Conservation (phyloP, 2,113 vertebrate genomes). For the Alligator sinensis region DNA sequence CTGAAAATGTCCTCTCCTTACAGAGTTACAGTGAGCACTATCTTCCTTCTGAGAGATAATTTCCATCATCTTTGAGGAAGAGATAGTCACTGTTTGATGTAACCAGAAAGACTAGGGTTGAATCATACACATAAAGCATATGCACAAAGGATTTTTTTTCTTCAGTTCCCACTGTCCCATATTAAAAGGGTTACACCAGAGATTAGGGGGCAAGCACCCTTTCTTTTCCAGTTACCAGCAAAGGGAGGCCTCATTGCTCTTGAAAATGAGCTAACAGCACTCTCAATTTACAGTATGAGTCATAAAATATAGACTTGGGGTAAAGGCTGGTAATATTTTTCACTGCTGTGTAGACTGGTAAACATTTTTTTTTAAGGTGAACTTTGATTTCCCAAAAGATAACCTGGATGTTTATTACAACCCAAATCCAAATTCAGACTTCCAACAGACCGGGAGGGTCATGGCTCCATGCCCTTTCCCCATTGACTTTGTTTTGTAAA, state of each 20-base stretch:
- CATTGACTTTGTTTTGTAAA: neutral
- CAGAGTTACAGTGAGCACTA: neutral
- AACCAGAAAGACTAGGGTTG: neutral
- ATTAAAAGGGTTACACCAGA: neutral
- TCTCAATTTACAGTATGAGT: neutral
- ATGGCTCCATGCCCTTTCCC: neutral
- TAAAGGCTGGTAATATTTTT: neutral
- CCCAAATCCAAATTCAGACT: neutral
- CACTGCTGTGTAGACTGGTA: neutral
- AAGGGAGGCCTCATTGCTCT: neutral
- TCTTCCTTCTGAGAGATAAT: constrained; percentile 15
- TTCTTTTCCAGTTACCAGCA: neutral
- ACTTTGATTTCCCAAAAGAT: neutral
- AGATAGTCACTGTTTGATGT: neutral
- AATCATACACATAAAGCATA: neutral
- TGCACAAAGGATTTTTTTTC: neutral
- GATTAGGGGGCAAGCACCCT: neutral
- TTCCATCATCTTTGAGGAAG: neutral
- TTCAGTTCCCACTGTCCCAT: neutral
- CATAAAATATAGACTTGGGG: neutral
- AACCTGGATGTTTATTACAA: neutral
- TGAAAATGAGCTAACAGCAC: neutral
- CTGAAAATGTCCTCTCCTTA: neutral
- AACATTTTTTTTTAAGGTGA: neutral
- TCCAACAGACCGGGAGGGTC: neutral